phyloP scores from a whole-genome alignment of 2,888 invertebrate species.

The Callosobruchus maculatus region DNA sequence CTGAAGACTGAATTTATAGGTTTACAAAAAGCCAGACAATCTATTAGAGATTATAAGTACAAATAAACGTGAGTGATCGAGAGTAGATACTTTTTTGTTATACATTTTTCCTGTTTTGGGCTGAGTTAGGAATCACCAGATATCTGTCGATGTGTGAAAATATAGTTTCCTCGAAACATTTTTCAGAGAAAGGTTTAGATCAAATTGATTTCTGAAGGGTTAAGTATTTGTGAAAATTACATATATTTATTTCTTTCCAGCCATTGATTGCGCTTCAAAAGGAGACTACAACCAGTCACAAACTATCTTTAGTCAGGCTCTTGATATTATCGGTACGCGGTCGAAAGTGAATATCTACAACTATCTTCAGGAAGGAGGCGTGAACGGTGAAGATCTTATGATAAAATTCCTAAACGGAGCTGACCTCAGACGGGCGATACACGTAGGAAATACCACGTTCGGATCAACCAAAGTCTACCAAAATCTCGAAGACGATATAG shows the following conservation, averaged over 20 bases:
- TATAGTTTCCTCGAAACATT: too few species aligned
- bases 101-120: too few species aligned
- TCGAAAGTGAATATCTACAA: slow-evolving; percentile 61
- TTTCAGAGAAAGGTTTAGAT: too few species aligned
- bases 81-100: too few species aligned
- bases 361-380: slow-evolving; percentile 57
- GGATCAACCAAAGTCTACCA: slow-evolving; percentile 18
- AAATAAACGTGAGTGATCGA: too few species aligned
- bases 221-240: too few species aligned
- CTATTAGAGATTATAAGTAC: too few species aligned
- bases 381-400: slow-evolving; percentile 27
- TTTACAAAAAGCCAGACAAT: too few species aligned
- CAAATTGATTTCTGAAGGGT: too few species aligned
- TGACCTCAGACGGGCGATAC: slow-evolving; percentile 59
- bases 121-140: too few species aligned
- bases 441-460: slow-evolving; percentile 68
- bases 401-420: slow-evolving; percentile 50
- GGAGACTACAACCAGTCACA: not conserved
- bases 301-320: not conserved
- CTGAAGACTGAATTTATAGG: too few species aligned
- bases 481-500: slow-evolving; percentile 23
- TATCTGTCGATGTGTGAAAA: too few species aligned
- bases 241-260: not conserved
- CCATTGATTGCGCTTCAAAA: not conserved
- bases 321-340: not conserved